Conservation (phyloP, 2,113 vertebrate species). For the Rousettus leschenaultii region DNA sequence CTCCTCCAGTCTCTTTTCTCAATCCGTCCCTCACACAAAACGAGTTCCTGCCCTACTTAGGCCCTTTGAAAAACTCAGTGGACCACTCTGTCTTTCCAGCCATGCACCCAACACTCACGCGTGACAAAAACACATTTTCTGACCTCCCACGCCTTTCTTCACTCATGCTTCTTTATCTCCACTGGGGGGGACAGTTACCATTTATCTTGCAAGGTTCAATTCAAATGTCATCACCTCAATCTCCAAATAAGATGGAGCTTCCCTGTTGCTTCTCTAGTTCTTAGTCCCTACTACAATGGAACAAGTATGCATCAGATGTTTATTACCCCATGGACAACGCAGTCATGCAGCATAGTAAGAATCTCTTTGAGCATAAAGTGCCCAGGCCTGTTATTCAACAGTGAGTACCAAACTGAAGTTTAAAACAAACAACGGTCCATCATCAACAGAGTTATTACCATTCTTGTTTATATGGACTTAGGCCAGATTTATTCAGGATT, state of each 20-base stretch:
- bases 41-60: neutral
- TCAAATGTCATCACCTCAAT: neutral
- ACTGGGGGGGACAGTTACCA: neutral
- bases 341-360: neutral
- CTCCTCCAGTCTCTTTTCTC: neutral
- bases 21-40: neutral
- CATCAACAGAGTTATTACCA: neutral
- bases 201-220: neutral
- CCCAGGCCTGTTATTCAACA: neutral
- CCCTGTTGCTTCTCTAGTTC: neutral
- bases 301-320: neutral
- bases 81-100: neutral
- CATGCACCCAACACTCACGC: neutral
- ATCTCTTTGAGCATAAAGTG: neutral
- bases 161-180: neutral
- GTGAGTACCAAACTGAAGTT: neutral
- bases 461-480: neutral
- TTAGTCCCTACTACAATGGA: neutral
- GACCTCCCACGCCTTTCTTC: neutral
- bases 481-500: neutral
- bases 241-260: neutral
- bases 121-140: neutral
- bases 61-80: neutral
- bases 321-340: neutral
- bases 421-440: neutral